Base-by-base conservation (phyloP, 2,113 vertebrate genomes). In the Xenopus tropicalis region DNA sequence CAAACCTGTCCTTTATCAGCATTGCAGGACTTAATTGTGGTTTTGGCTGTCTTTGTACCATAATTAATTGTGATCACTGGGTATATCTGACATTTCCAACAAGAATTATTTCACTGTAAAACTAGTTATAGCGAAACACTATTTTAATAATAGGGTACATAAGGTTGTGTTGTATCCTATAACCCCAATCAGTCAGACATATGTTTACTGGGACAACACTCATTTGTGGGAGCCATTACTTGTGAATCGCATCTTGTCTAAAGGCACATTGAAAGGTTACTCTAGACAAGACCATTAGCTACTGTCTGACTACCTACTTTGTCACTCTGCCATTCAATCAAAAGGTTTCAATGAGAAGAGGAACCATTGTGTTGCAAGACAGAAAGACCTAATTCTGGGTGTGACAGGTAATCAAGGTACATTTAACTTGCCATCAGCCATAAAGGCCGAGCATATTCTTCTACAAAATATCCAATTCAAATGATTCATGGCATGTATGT, bases 201-300 rank as follows among this genome's bases (percentile, higher is more conserved):
- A 48, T 17, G 46, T 48, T 48, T 48, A 48, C 46, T 14, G 16
- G 16, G 46, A 48, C 1, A 48, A 48, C 16, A 9, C 19, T 54
- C 7, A n/a, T 54, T 21, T n/a, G 44, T n/a, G 59, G 66, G 20
- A 69, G 54, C 59, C 69, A 23, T 37, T 43, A 62, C 66, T 69
- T 66, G 22, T 14, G 20, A 69, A 69, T 69, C 23, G 54, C 62
- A 63, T 62, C 46, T 56, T 68, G 59, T 69, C 58, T 63, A 63
- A 69, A 69, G 52, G 66, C 58, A 69, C 66, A 69, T 62, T 51
- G 69, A 76, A 76, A 69, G 72, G 72, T 75, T 69, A 75, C 61
- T 43, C 29, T 61, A 75, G 66, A 75, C 65, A 75, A 75, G 73
- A 21, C 58, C 46, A 76, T 76, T 76, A 62, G 44, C 69, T 66